Conservation (phyloP, 1,140 invertebrate genomes). For the Maniola jurtina region DNA sequence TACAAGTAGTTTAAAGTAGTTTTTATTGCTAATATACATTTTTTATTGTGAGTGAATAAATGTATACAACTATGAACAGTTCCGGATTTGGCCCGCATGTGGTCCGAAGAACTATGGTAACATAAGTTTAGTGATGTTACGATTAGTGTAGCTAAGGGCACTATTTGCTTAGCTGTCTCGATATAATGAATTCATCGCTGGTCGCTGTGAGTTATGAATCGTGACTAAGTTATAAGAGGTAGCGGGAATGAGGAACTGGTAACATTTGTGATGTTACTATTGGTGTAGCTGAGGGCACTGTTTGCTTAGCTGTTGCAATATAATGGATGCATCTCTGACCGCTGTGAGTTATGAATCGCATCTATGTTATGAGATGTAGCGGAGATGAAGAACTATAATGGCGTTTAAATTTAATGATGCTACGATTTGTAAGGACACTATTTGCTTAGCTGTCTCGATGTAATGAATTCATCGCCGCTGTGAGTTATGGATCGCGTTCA, state of each 20-base stretch:
- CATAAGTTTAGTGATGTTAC: constrained; percentile 12
- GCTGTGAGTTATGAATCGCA: constrained; percentile 20
- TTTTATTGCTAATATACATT: no score
- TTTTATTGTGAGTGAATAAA: neutral
- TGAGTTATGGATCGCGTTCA: constrained; percentile 19
- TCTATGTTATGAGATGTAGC: constrained; percentile 21
- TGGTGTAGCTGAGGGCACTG: no score
- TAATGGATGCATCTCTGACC: constrained; percentile 41
- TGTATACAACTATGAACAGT: neutral
- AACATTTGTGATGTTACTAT: neutral
- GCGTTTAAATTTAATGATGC: neutral
- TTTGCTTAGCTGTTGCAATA: constrained; percentile 33
- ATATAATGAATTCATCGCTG: constrained; percentile 42
- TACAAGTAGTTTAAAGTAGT: no score
- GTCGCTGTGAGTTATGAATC: constrained; percentile 23
- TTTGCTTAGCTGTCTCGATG: constrained; percentile 34
- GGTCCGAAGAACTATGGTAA: neutral
- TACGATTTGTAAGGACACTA: no score
- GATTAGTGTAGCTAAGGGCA: constrained; percentile 33
- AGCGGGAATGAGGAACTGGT: constrained; percentile 14
- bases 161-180: constrained; percentile 37
- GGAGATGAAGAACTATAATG: neutral
- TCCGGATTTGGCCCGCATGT: constrained; percentile 1
- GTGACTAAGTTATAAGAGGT: constrained; percentile 15
- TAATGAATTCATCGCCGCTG: constrained; percentile 42